Evolutionary conservation across 2,113 vertebrate genomes (phyloP), one percentile per base, ranked within the genome.

Genomic region (Cebus imitator): DNA sequence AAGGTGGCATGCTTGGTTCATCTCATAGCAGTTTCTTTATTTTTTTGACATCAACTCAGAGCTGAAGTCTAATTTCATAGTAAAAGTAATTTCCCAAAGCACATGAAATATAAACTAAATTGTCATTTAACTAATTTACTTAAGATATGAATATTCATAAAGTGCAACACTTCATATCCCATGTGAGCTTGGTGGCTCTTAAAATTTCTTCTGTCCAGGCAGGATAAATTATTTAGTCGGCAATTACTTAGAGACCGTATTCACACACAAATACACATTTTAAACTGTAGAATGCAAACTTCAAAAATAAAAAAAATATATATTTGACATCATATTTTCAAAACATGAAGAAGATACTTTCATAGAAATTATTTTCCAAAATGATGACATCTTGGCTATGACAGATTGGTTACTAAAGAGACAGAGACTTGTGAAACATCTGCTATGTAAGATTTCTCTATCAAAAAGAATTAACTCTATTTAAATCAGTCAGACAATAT

Each of bases 381-480:
- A 95, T 86, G 48, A 94, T 96, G 85, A 82, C 81, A 96, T 95
- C 61, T 82, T 95, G 23, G 40, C 43, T 92, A 48, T 64, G 87
- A 80, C 9, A 81, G 87, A 64, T 88, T 91, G 52, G 7, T 40
- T 91, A 83, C 95, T 94, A 96, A 86, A 50, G 50, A 93, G 83
- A 95, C n/a, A 93, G 48, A 94, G 72, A 87, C 55, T 89, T 95
- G 78, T 40, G 76, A 95, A 83, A 89, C 95, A 93, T 93, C 91
- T 97, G 93, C 79, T 83, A 25, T 0, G 2, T 37, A 91, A 57
- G 27, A 80, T 27, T 91, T 96, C 40, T 79, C 88, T 32, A 66
- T 94, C 82, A 79, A 48, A 96, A 93, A 73, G 81, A 96, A 92
- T 96, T 96, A 90, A 93, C 82, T 96, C 58, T 68, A n/a, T 84